These are phyloP conservation scores for Crypturellus undulatus DNA, from an alignment of 2,113 vertebrate genomes.

Conservation along the genomic window DNA sequence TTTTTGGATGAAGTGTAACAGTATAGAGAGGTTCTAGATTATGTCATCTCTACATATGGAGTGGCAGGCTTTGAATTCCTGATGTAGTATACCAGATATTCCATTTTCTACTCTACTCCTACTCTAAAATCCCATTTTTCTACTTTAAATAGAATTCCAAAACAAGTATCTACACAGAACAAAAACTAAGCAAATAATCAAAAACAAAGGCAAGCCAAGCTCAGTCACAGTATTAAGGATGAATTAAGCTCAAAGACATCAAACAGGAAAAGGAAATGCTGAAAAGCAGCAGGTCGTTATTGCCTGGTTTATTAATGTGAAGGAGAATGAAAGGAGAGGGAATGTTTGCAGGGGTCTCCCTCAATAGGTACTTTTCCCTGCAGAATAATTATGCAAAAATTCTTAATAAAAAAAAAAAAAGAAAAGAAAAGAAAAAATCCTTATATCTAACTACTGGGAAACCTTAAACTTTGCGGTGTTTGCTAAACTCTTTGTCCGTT, in stretches of 20 bases:
- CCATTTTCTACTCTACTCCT: neutral
- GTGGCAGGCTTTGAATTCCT: neutral
- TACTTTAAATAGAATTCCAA: neutral
- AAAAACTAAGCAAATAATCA: slow-evolving; percentile 35
- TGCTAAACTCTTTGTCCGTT: neutral
- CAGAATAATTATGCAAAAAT: neutral
- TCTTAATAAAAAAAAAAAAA: neutral
- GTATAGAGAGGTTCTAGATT: neutral
- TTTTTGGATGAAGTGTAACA: neutral
- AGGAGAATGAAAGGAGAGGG: neutral
- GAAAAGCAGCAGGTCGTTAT: slow-evolving; percentile 4
- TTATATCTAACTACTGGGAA: neutral
- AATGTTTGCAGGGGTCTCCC: neutral
- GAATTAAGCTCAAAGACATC: slow-evolving; percentile 22
- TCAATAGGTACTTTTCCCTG: neutral
- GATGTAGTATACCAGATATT: neutral
- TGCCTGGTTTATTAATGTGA: slow-evolving; percentile 39
- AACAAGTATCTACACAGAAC: neutral
- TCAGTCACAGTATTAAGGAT: slow-evolving; percentile 19
- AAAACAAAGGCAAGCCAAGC: neutral
- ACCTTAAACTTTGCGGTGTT: neutral
- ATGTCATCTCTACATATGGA: neutral
- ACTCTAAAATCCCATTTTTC: neutral
- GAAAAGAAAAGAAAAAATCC: no score
- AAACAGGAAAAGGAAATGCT: slow-evolving; percentile 26